Evolutionary conservation across 2,888 invertebrate genomes (phyloP).

Genomic region (Hyposoter didymator): DNA sequence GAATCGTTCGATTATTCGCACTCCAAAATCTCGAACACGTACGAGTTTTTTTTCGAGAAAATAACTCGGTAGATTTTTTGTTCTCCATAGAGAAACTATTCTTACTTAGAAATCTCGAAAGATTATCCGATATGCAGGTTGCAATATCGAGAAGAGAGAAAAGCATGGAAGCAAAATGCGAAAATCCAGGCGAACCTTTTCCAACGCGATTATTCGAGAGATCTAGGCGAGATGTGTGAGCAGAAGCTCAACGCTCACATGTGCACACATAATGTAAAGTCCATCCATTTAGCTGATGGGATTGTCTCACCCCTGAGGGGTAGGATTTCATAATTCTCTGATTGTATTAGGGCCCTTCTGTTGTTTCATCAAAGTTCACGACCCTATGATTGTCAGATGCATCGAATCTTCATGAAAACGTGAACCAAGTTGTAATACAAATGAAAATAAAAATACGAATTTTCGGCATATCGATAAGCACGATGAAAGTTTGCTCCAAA

Average conservation of each 20-base stretch:
- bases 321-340: constrained; percentile 39
- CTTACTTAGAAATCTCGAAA: background rate
- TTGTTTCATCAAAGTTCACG: constrained; percentile 39
- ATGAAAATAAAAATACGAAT: background rate
- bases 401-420: constrained; percentile 13
- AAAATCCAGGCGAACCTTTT: constrained; percentile 31
- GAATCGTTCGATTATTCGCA: no score
- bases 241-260: constrained; percentile 1
- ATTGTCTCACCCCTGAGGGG: constrained; percentile 52
- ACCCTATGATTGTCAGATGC: constrained; percentile 12
- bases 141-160: background rate
- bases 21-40: no score
- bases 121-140: constrained; percentile 3
- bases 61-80: no score
- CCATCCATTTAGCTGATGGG: constrained; percentile 59
- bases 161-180: background rate
- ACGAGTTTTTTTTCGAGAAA: no score
- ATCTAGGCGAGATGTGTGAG: constrained; percentile 23
- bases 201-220: constrained; percentile 59
- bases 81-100: background rate
- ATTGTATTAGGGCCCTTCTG: constrained; percentile 42
- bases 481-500: no score
- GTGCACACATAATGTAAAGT: background rate
- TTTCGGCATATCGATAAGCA: background rate
- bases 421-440: background rate